Evolutionary conservation across 2,888 invertebrate genomes (phyloP), one percentile per base, ranked within the genome.

Genomic region (Platycheirus albimanus): DNA sequence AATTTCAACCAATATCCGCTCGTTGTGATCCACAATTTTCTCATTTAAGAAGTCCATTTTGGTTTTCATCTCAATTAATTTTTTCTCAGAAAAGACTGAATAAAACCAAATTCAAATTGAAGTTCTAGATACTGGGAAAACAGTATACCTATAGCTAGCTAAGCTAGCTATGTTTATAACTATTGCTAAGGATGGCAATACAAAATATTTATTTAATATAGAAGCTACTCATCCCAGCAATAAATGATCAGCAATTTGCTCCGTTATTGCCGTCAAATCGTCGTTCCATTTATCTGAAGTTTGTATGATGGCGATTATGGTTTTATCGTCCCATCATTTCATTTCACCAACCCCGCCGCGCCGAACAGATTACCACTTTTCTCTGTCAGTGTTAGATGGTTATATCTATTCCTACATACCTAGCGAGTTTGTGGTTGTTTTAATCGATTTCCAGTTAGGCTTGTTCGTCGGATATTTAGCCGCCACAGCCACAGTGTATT

Each of bases 301-400:
- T 76, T 66, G 70, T 70, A 70, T 76, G 70, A 75, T 36, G 66
- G 66, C 75, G 80, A 80, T 80, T 76, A 80, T 80, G 64, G 64
- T 45, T 80, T 70, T 70, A 80, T 76, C 61, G 63, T 56, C 64
- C 75, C 69, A 75, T 80, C 56, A 75, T 58, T 58, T 58, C 45
- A 61, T 75, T 75, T 51, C 17, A 28, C 56, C 56, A 71, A 17
- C 69, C 28, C 61, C 13, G 24, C 24, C 30, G 30, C 30, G 8
- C 30, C 6, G 3, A 24, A 24, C n/a, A 24, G 24, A 3, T 24
- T 5, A 24, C 24, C 24, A 24, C 43, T 61, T 45, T 45, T n/a
- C 45, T 28, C 17, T 45, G 30, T 30, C 3, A 45, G 17, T 52
- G 20, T 24, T 11, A 15, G 8, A 15, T 56, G 61, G 17, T 45